Conservation (phyloP, 2,888 invertebrate species). For the Phyto melanocephala region DNA sequence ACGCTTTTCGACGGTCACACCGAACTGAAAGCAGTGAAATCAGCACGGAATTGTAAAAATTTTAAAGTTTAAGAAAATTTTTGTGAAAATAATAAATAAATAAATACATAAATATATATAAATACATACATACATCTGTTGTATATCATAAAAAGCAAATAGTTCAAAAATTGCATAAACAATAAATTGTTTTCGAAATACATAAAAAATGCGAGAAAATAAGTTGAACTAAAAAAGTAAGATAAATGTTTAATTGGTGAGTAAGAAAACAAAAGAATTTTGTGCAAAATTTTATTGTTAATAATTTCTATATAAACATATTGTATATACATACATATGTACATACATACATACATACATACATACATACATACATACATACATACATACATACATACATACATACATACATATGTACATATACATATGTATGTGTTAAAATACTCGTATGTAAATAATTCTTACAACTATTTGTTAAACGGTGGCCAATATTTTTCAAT, state of each 20-base stretch:
- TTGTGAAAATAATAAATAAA: neutral
- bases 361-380: too few relatives aligned
- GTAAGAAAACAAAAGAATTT: neutral
- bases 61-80: neutral
- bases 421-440: neutral
- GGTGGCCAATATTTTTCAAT: neutral
- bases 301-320: neutral
- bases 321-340: too few relatives aligned
- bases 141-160: too few relatives aligned
- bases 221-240: neutral
- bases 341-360: too few relatives aligned
- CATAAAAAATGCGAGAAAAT: neutral
- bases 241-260: slow-evolving; percentile 12
- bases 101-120: neutral
- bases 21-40: slow-evolving; percentile 46
- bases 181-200: too few relatives aligned
- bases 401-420: neutral
- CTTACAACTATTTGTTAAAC: neutral
- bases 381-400: too few relatives aligned
- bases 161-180: too few relatives aligned
- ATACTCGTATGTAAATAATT: too few relatives aligned
- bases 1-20: slow-evolving; percentile 65
- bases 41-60: slow-evolving; percentile 29
- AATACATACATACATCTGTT: neutral
- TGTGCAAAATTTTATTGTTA: neutral